phyloP scores from a whole-genome alignment of 1,140 invertebrate genomes.

The Planococcus citri region DNA sequence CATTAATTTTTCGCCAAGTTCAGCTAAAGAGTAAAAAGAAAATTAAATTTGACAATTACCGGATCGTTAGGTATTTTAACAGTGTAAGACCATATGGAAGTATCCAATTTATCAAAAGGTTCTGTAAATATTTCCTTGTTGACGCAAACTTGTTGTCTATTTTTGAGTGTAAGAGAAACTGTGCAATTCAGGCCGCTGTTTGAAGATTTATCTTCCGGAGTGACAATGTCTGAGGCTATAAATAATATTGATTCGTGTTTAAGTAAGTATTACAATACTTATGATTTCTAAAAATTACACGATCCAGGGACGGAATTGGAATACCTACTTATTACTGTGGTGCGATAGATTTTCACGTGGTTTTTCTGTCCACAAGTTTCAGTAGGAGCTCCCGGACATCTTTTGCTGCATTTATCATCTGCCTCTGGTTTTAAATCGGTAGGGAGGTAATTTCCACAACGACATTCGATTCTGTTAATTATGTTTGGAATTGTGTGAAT shows the following conservation, averaged over 20 bases:
- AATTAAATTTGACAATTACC: background rate
- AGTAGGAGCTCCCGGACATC: conserved; percentile 56
- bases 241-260: too few species aligned
- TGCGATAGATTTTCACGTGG: background rate
- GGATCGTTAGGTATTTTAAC: conserved; percentile 11
- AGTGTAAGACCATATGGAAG: conserved; percentile 12
- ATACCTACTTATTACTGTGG: background rate
- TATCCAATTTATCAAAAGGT: background rate
- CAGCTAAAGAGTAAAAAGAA: too few species aligned
- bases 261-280: too few species aligned
- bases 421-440: conserved; percentile 40
- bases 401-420: conserved; percentile 54
- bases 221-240: too few species aligned
- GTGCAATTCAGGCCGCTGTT: background rate
- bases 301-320: too few species aligned
- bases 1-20: too few species aligned
- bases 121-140: background rate
- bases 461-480: conserved; percentile 67
- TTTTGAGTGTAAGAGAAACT: background rate
- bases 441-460: conserved; percentile 56
- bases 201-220: too few species aligned
- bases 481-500: background rate
- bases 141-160: background rate
- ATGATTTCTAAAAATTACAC: too few species aligned
- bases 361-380: conserved; percentile 77